Base-by-base conservation (phyloP, 1,140 invertebrate species). In the Chymomyza costata region DNA sequence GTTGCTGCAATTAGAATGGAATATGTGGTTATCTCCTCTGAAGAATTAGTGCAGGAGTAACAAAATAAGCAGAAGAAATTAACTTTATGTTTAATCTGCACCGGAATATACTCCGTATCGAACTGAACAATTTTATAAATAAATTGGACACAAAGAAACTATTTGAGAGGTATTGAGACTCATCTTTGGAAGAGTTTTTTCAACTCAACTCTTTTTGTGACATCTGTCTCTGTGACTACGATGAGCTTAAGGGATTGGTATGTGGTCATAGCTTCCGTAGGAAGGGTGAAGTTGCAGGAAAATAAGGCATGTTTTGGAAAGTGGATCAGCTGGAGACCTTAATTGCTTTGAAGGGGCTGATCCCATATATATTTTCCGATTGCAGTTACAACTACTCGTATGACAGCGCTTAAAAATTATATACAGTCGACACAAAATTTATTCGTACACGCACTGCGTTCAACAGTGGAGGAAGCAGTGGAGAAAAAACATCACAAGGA, bases 251-350 rank as follows among this genome's bases (percentile, higher is more conserved):
- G 47, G 96, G 96, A 5, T 87, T 99, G 46, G 95, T 96, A 86
- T 99, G 97, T 89, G 96, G 96, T 19, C 97, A 99, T 87, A 90
- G 93, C 57, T 99, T 98, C 87, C 99, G 97, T 87, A n/a, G n/a
- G n/a, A n/a, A n/a, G n/a, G n/a, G n/a, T n/a, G n/a, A n/a, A n/a
- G n/a, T n/a, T n/a, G n/a, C n/a, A 99, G 61, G 97, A 96, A 19
- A 97, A 96, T 11, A 99, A 99, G 90, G 98, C 99, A 49, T 96
- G 97, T n/a, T n/a, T n/a, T n/a, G n/a, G n/a, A n/a, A n/a, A n/a
- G n/a, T n/a, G n/a, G n/a, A n/a, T n/a, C n/a, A n/a, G n/a, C n/a
- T n/a, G n/a, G n/a, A n/a, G n/a, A n/a, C n/a, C n/a, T n/a, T n/a
- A n/a, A n/a, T n/a, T n/a, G n/a, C n/a, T n/a, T n/a, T n/a, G n/a